Evolutionary conservation across 2,113 vertebrate species (phyloP), one percentile per base, ranked within the genome.

Genomic region (Motacilla tschutschensis): DNA sequence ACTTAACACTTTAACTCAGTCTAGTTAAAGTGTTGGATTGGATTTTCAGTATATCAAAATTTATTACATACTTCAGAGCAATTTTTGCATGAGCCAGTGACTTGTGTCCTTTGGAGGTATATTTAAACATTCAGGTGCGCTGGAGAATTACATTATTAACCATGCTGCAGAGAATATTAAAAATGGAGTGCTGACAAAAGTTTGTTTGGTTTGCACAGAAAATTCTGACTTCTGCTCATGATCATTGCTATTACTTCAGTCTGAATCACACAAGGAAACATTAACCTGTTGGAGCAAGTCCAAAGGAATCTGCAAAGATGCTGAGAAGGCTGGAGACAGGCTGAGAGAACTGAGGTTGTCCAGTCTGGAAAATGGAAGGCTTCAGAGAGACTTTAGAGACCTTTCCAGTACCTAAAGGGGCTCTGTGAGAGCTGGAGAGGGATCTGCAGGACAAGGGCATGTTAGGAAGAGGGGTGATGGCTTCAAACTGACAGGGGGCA

Each of bases 191-290:
- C 38, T 66, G 62, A 79, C 19, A 10, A 40, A 90, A 36, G 14
- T 66, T 87, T 90, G 38, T 85, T 89, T 92, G 60, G 21, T 85
- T 93, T 91, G 53, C 50, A 48, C 17, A 83, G 62, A 29, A 76
- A 81, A 88, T 92, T 89, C 69, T 76, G 57, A 70, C 41, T 93
- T 74, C 60, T 90, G 62, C 64, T 94, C 77, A 65, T 74, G 26
- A 84, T 55, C 46, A 6, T 66, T 90, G 63, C 86, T 51, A 53
- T 63, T 90, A 60, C 44, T 85, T 81, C 57, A 77, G 48, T 75
- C 38, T 82, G 58, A 76, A 79, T 73, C 77, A 55, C 53, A 29
- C 21, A 47, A 40, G 6, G 46, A 38, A 76, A 29, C 4, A 38
- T 10, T 38, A 44, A 16, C 12, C 29, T 40, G 21, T 26, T 67